Evolutionary conservation across 53 echinoderm and acorn worm genomes (phyloP).

Genomic region (Holothuria scabra): DNA sequence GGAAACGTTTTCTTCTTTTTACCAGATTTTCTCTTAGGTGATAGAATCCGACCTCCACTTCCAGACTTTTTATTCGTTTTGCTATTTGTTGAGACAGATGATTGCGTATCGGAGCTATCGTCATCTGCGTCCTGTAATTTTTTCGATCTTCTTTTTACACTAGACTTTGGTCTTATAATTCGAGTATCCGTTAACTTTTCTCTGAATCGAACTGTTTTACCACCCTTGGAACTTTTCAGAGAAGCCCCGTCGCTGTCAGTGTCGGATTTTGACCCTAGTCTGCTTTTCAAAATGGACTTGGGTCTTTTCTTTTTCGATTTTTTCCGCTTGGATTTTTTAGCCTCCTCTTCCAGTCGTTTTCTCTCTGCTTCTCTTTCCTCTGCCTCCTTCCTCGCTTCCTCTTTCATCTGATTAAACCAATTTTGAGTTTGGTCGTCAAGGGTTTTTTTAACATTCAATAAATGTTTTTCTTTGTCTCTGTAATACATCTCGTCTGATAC

Average conservation of each 20-base stretch:
- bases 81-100: too few relatives aligned
- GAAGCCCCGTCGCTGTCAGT: conserved; percentile 63
- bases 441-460: background rate
- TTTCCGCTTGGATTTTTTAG: conserved; percentile 51
- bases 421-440: conserved; percentile 17
- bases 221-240: conserved; percentile 46
- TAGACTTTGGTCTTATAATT: conserved; percentile 55
- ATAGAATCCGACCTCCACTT: conserved; percentile 48
- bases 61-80: background rate
- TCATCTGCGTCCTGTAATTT: background rate
- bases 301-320: conserved; percentile 59
- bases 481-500: conserved; percentile 29
- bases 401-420: conserved; percentile 38
- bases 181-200: conserved; percentile 82
- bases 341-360: conserved; percentile 20
- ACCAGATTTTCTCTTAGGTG: conserved; percentile 54
- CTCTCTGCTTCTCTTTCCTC: conserved; percentile 48
- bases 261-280: conserved; percentile 12
- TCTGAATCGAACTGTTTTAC: conserved; percentile 77
- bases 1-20: conserved; percentile 68
- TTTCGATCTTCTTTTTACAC: background rate
- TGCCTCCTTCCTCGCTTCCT: conserved; percentile 70
- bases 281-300: conserved; percentile 68
- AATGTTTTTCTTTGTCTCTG: conserved; percentile 18
- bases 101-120: background rate